Conservation (phyloP, 2,888 invertebrate species). For the Augochlorella aurata region DNA sequence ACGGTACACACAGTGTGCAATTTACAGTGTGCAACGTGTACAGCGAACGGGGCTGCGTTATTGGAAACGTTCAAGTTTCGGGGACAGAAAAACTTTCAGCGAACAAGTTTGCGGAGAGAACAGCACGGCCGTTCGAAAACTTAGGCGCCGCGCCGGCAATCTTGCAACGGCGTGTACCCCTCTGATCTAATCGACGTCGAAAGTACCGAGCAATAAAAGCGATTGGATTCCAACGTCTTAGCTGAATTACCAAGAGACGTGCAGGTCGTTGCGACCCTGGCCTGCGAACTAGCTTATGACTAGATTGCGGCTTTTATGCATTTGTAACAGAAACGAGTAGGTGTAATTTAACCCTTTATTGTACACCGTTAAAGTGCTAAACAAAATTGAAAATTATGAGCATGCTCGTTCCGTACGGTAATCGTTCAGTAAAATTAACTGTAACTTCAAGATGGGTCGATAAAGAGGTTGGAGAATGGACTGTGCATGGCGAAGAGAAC, state of each 20-base stretch:
- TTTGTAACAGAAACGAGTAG: too few species aligned
- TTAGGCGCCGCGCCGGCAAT: background rate
- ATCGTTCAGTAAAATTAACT: too few species aligned
- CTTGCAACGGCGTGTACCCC: background rate
- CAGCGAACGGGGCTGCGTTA: conserved; percentile 16
- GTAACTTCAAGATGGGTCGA: too few species aligned
- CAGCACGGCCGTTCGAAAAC: background rate
- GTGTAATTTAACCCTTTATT: too few species aligned
- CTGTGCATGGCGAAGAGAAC: too few species aligned
- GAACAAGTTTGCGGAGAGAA: background rate
- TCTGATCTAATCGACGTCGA: background rate
- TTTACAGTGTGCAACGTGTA: background rate
- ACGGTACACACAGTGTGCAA: conserved; percentile 16
- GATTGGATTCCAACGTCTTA: background rate
- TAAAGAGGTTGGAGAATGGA: too few species aligned
- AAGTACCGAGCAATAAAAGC: background rate
- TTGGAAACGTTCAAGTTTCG: conserved; percentile 27
- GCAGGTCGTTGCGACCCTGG: background rate
- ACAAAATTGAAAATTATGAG: too few species aligned
- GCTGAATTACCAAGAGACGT: background rate
- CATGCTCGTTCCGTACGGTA: too few species aligned
- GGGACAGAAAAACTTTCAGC: conserved; percentile 34
- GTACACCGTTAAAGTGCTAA: too few species aligned
- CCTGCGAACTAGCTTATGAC: background rate
- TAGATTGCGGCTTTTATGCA: too few species aligned